These are phyloP conservation scores for Anthoscopus minutus DNA, from an alignment of 2,113 vertebrate species.

Conservation along the genomic window DNA sequence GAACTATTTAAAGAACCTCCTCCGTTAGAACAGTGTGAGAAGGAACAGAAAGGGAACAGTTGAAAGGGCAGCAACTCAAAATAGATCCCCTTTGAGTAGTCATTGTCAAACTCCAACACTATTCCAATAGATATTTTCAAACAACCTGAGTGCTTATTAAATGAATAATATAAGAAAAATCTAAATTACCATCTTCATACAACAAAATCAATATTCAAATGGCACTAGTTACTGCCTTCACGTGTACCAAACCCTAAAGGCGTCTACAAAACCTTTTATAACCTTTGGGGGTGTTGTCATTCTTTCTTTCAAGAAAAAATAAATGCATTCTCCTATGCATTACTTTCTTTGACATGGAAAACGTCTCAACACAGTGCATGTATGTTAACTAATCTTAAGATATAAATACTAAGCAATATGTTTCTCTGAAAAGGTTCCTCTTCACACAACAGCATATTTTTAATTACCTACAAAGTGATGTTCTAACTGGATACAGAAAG, in stretches of 20 bases:
- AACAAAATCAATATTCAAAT: neutral
- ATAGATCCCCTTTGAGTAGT: neutral
- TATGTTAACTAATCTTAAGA: neutral
- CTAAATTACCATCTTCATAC: neutral
- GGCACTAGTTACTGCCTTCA: neutral
- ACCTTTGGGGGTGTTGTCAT: neutral
- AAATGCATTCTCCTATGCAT: neutral
- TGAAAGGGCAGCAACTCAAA: neutral
- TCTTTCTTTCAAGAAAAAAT: neutral
- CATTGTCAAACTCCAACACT: neutral
- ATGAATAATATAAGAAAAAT: neutral
- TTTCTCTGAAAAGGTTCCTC: neutral
- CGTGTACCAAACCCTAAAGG: neutral
- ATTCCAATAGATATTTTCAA: neutral
- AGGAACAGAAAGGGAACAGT: neutral
- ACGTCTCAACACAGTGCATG: rapidly evolving
- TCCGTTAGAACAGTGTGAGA: neutral
- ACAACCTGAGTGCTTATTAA: neutral
- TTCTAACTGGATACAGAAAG: neutral
- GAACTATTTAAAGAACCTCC: neutral
- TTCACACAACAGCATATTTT: neutral
- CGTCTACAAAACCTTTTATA: neutral
- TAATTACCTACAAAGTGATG: neutral
- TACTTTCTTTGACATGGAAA: neutral
- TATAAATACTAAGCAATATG: neutral